Base-by-base conservation (phyloP, 2,797 vertebrate genomes). In the Sebastes minor region DNA sequence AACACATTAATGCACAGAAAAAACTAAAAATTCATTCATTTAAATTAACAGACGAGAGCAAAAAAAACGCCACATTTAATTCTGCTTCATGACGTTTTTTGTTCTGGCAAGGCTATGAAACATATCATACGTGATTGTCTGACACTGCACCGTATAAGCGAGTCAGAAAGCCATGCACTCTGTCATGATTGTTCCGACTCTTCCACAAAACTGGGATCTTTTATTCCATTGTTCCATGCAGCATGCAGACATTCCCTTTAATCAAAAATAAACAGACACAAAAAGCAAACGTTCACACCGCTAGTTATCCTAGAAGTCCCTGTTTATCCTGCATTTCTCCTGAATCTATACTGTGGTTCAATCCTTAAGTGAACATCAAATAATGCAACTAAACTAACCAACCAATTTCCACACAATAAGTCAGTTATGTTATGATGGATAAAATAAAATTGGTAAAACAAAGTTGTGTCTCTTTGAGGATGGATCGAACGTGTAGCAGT, bases 191-290 rank as follows among this genome's bases (percentile, higher is more conserved):
- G 55, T 38, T 62, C n/a, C 0, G 27, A 80, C 66, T 75, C 20
- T 20, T 60, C 18, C 3, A 6, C 22, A 42, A 81, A 76, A 81
- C 38, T 59, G 63, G 76, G 38, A 74, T 46, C 76, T 57, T 60
- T 64, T n/a, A 49, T 77, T 11, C 20, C 65, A 55, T 23, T 77
- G 76, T 69, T 79, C 77, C 87, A 84, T 91, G 88, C 90, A 93
- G 86, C 91, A 90, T 91, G 91, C 90, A 92, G 74, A 91, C 81
- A 55, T 84, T 88, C 82, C 78, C 87, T 87, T 88, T 64, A 63
- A 80, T 68, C 18, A 38, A 59, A 55, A 71, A 71, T 33, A 61
- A 88, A 78, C 49, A 35, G 57, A 70, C 46, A 74, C 64, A 20
- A 38, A 53, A 71, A 42, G n/a, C 30, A 64, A 22, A 80, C 28